phyloP scores from a whole-genome alignment of 2,113 vertebrate genomes.

The Oreochromis tanganicae region DNA sequence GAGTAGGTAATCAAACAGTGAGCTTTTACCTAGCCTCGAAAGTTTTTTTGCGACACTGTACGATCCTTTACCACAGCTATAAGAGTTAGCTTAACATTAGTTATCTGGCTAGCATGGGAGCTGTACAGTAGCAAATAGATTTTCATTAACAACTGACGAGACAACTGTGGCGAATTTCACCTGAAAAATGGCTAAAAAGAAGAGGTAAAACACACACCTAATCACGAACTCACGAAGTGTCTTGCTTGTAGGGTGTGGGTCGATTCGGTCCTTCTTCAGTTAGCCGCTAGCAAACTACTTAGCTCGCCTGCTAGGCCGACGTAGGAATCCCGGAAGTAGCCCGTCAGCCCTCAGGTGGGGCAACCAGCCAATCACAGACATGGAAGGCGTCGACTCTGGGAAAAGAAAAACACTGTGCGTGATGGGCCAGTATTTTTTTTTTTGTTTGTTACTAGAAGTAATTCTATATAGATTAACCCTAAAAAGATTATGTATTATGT shows the following conservation, averaged over 20 bases:
- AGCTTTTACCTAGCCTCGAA: constrained; percentile 28
- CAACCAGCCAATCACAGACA: constrained; percentile 45
- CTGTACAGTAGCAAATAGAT: neutral
- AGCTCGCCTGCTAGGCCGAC: constrained; percentile 63
- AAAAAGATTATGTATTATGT: neutral
- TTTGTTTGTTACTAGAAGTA: neutral
- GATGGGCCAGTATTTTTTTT: neutral
- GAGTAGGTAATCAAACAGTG: neutral
- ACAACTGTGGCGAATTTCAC: neutral
- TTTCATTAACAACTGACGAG: neutral
- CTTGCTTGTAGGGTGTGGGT: constrained; percentile 7
- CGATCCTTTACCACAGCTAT: constrained; percentile 41
- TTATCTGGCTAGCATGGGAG: constrained; percentile 33
- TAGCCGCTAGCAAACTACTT: constrained; percentile 49
- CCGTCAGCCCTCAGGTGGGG: constrained; percentile 39
- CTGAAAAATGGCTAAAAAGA: neutral
- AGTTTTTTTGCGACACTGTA: constrained; percentile 56
- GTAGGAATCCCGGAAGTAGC: constrained; percentile 68
- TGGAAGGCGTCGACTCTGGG: neutral
- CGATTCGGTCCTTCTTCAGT: constrained; percentile 36
- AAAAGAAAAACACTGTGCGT: neutral
- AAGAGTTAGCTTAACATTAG: constrained; percentile 39
- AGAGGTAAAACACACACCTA: neutral
- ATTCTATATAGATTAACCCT: neutral
- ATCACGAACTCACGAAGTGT: neutral